Percentiles rank a stretch among this genome's conserved stretches.
phyloP scores from a whole-genome alignment of 2,797 vertebrate genomes.

The Oceanodroma leucorhoa region DNA sequence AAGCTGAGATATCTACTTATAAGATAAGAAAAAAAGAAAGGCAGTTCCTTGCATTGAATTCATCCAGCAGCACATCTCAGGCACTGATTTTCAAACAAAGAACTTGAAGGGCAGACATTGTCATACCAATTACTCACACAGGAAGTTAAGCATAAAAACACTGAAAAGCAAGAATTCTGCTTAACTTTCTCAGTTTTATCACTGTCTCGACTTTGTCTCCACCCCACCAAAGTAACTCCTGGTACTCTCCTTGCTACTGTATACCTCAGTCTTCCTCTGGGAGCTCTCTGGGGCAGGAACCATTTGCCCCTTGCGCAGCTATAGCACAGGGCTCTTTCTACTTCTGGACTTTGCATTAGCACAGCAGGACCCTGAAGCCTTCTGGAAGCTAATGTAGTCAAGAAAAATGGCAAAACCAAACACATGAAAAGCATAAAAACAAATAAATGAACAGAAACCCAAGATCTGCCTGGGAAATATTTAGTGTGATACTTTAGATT shows the following conservation, averaged over 20 bases:
- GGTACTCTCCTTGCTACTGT: neutral
- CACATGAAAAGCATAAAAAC: neutral
- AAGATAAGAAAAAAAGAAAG: neutral
- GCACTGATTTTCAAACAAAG: neutral
- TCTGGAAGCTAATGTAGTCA: neutral
- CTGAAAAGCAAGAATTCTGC: neutral
- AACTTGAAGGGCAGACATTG: neutral
- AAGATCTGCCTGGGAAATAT: neutral
- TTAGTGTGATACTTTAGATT: neutral
- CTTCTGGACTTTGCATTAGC: neutral
- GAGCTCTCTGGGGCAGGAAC: neutral
- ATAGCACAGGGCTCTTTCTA: neutral
- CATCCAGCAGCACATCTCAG: neutral
- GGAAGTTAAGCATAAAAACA: neutral
- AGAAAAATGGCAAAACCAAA: neutral
- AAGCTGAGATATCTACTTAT: neutral
- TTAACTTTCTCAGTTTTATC: neutral
- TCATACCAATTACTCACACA: neutral
- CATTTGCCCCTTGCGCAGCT: neutral
- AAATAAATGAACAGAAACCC: neutral
- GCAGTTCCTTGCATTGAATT: neutral
- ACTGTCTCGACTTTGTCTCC: neutral
- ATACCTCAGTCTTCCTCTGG: neutral
- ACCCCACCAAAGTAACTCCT: neutral
- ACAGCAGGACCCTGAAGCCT: neutral